These are phyloP conservation scores for Stenchaetothrips biformis DNA, from an alignment of 2,888 invertebrate genomes.

Conservation along the genomic window DNA sequence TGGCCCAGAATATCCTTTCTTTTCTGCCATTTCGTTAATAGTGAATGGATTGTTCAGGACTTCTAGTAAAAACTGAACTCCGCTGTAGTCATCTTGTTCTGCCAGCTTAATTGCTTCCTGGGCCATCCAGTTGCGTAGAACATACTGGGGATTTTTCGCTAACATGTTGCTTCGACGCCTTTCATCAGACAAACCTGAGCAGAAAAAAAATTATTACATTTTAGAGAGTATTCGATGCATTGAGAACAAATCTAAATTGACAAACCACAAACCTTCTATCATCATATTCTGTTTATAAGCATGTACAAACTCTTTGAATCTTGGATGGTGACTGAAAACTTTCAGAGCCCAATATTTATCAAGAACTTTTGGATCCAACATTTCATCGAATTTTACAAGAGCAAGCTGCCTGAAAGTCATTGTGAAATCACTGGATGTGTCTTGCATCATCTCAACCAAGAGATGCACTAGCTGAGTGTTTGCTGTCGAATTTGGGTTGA, in stretches of 20 bases:
- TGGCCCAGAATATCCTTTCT: constrained; percentile 49
- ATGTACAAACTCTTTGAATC: constrained; percentile 51
- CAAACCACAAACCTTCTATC: constrained; percentile 34
- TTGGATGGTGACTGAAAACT: constrained; percentile 48
- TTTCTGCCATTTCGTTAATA: constrained; percentile 51
- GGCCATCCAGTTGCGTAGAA: constrained; percentile 61
- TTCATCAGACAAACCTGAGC: constrained; percentile 46
- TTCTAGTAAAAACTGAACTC: constrained; percentile 36
- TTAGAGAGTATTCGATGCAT: background rate
- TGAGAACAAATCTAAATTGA: background rate
- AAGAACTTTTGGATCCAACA: constrained; percentile 46
- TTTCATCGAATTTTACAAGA: constrained; percentile 49
- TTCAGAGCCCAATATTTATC: constrained; percentile 53
- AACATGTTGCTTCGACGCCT: constrained; percentile 50
- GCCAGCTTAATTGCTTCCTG: constrained; percentile 59
- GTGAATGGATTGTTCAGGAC: constrained; percentile 52
- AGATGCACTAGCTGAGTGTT: constrained; percentile 52
- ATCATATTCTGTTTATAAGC: constrained; percentile 48
- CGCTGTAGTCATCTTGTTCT: constrained; percentile 55
- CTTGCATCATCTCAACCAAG: constrained; percentile 58
- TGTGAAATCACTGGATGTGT: constrained; percentile 61
- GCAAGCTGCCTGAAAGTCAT: constrained; percentile 55
- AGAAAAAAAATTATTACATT: background rate
- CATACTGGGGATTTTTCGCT: constrained; percentile 52
- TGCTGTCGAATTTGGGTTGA: constrained; percentile 50